These are phyloP conservation scores for Antedon mediterranea DNA, from an alignment of 53 echinoderm and acorn worm species.

Conservation along the genomic window DNA sequence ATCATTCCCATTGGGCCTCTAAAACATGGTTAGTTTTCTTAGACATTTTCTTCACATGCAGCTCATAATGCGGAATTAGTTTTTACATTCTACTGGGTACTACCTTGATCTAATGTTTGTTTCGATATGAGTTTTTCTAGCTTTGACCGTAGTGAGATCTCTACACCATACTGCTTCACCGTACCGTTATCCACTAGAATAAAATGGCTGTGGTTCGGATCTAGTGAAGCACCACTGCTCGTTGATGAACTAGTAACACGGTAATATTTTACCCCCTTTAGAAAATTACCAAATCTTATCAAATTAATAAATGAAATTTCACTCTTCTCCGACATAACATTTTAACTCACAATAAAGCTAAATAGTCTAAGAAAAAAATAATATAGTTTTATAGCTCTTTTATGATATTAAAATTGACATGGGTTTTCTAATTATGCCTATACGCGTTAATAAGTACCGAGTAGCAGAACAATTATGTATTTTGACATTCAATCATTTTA, in stretches of 20 bases:
- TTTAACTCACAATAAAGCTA: too few species aligned
- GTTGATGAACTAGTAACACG: conserved; percentile 52
- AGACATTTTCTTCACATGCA: neutral
- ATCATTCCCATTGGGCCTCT: too few species aligned
- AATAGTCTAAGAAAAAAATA: too few species aligned
- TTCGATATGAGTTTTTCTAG: conserved; percentile 75
- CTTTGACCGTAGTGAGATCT: conserved; percentile 52
- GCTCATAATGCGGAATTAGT: neutral
- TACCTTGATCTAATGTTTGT: neutral
- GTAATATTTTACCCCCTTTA: conserved; percentile 50
- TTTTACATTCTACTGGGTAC: neutral
- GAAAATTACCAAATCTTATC: neutral
- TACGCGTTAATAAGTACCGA: too few species aligned
- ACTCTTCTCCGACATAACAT: too few species aligned
- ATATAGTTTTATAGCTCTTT: too few species aligned
- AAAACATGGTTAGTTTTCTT: too few species aligned
- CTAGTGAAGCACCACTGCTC: conserved; percentile 45
- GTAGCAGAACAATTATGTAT: too few species aligned
- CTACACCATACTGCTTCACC: conserved; percentile 59
- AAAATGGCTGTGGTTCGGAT: conserved; percentile 91
- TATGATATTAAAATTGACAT: too few species aligned
- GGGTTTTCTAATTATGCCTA: too few species aligned
- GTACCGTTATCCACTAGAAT: conserved; percentile 83
- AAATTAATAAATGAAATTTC: too few species aligned
- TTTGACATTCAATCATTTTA: too few species aligned